Evolutionary conservation across 2,888 invertebrate species (phyloP), one percentile per base, ranked within the genome.

Genomic region (Xylocampa areola): DNA sequence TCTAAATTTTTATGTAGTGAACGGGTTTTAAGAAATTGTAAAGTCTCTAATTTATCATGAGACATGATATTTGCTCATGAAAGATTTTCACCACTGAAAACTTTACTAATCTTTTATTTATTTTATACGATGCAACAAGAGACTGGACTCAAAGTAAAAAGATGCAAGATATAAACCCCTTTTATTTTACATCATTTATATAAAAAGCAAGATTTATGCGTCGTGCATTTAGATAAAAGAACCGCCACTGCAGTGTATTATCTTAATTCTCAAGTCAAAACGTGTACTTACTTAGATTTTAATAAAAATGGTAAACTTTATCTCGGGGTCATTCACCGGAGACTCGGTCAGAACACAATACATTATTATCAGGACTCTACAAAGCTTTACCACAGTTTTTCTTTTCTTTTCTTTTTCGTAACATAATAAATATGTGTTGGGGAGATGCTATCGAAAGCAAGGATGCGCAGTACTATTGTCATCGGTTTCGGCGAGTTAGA

Each of bases 301-400:
- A 47, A 67, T 61, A 67, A 51, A 50, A 37, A 61, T 51, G 49
- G 27, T 35, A 48, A 47, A 47, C 41, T 58, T 52, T 36, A 32
- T 55, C 19, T 23, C 2, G 11, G 39, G 47, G 16, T 57, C 55
- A 48, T 48, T 62, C 32, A 53, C 40, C 57, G 14, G n/a, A 21
- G 32, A 11, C 33, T 47, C 32, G 17, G 39, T 50, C 21, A 54
- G 32, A 49, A 47, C 45, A 32, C 30, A 51, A 35, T 27, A 35
- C 17, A 50, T 44, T 57, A 45, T 36, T 45, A 47, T 48, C 36
- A 51, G 39, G 21, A 40, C 37, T 37, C 16, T 19, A 29, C 25
- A 44, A 29, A 43, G 44, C 23, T 33, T 19, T 23, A n/a, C 17
- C 4, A 14, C 11, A 17, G 19, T 62, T 60, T 52, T 55, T 37